These are phyloP conservation scores for Pachyseris speciosa DNA, from an alignment of 64 coral and sea anemone genomes.

Conservation along the genomic window DNA sequence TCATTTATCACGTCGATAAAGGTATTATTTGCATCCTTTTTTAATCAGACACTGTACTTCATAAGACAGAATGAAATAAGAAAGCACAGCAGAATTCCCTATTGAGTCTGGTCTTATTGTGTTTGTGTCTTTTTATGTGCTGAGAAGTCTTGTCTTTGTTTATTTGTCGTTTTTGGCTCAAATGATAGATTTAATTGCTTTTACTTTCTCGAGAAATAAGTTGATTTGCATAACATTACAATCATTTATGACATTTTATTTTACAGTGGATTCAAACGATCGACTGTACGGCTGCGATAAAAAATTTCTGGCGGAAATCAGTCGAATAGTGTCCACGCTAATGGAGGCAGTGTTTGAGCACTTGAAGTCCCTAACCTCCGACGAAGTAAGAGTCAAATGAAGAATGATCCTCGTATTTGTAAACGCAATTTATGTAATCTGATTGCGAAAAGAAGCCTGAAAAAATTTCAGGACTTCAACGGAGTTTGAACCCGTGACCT, in stretches of 20 bases:
- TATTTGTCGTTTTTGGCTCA: no score
- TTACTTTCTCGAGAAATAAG: background rate
- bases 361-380: constrained; percentile 66
- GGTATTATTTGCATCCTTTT: constrained; percentile 39
- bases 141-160: no score
- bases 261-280: constrained; percentile 93
- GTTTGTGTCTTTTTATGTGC: no score
- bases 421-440: no score
- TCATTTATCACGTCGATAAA: constrained; percentile 94
- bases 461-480: no score
- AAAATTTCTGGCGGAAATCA: constrained; percentile 91
- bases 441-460: no score
- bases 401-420: no score
- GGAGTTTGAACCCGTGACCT: no score
- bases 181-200: background rate
- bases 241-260: background rate
- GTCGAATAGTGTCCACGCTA: constrained; percentile 74
- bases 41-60: background rate
- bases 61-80: background rate
- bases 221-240: background rate
- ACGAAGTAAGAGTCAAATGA: constrained; percentile 84
- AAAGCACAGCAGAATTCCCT: background rate
- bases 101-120: no score
- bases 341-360: constrained; percentile 88
- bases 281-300: constrained; percentile 91